Evolutionary conservation across 2,113 vertebrate genomes (phyloP), one percentile per base, ranked within the genome.

Genomic region (Maccullochella peelii): DNA sequence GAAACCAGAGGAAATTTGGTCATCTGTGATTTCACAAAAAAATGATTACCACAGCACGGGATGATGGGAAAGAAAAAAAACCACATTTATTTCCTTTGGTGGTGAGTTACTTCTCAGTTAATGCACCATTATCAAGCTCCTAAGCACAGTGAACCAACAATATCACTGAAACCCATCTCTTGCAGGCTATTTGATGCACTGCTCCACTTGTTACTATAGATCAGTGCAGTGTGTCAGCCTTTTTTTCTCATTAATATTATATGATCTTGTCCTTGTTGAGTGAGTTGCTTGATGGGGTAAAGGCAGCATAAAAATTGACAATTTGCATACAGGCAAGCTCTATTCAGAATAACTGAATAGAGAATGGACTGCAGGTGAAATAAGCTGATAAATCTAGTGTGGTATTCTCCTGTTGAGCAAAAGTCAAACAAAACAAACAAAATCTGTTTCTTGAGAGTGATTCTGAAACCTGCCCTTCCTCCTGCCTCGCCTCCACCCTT

Each of bases 381-480:
- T 42, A 33, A 15, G 12, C 1, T 2, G 8, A 15, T 25, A 1
- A 2, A 40, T 57, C 5, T 36, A 8, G 2, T 52, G 47, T n/a
- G 21, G 42, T 66, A 1, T 25, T 25, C 21, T 52, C 0, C 40
- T 73, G 40, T 58, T 25, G 14, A 57, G 11, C 38, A 30, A 42
- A 47, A 47, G 58, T 66, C 42, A 18, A 55, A 57, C 42, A 18
- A 55, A 57, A 44, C 6, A 59, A 55, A 16, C 7, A 27, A 52
- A 30, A 44, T 15, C 30, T 2, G n/a, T 77, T 50, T 44, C 30
- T 67, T 77, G 0, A 47, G 44, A 15, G 49, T 25, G n/a, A 75
- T 86, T 77, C 52, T 80, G 77, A 91, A 92, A 91, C 74, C 33
- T 7, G 12, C 33, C 0, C 63, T 70, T 57, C 57, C 27, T 54